Conservation (phyloP, 1,140 invertebrate species). For the Papilio glaucus region DNA sequence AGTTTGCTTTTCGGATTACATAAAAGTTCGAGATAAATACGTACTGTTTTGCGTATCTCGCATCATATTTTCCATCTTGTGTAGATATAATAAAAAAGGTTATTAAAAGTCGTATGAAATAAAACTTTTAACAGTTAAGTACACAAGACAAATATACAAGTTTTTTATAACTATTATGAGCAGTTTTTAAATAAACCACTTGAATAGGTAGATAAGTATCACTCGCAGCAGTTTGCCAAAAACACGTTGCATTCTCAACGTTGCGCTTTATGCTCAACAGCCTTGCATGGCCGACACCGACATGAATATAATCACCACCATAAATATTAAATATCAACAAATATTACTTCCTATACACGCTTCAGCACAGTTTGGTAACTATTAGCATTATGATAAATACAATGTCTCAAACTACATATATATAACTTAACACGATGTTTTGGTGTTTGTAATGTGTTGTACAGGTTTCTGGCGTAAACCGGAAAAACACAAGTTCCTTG, state of each 20-base stretch:
- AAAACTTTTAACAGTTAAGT: background rate
- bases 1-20: conserved; percentile 1
- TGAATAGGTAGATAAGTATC: conserved; percentile 13
- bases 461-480: too few relatives aligned
- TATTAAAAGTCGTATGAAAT: background rate
- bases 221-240: conserved; percentile 3
- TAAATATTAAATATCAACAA: too few relatives aligned
- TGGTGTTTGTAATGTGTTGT: too few relatives aligned
- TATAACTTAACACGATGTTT: too few relatives aligned
- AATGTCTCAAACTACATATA: too few relatives aligned
- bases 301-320: background rate
- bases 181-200: background rate
- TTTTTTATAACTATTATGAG: background rate
- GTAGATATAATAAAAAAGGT: too few relatives aligned
- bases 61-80: too few relatives aligned
- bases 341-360: too few relatives aligned
- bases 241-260: conserved; percentile 15
- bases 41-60: too few relatives aligned
- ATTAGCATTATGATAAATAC: too few relatives aligned
- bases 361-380: too few relatives aligned
- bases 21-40: background rate
- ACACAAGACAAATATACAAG: background rate
- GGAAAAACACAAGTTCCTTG: too few relatives aligned
- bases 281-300: background rate
- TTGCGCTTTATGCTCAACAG: background rate